phyloP scores from a whole-genome alignment of 2,888 invertebrate genomes.

The Scaeva pyrastri region DNA sequence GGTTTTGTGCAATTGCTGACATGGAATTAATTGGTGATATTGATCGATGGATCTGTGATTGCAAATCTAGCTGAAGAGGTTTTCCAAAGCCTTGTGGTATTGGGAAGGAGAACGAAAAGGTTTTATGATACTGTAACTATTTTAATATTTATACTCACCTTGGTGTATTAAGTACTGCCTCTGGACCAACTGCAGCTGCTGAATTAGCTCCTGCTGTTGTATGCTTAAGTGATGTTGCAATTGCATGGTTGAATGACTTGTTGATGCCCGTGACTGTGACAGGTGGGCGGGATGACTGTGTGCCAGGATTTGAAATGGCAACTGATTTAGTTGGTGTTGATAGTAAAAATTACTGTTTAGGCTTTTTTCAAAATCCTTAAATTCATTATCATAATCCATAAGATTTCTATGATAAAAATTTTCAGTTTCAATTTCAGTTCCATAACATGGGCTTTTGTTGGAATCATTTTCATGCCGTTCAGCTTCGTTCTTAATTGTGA shows the following conservation, averaged over 20 bases:
- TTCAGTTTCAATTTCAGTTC: neutral
- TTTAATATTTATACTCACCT: slow-evolving; percentile 72
- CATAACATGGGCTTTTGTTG: slow-evolving; percentile 10
- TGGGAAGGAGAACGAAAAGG: neutral
- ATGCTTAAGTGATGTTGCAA: slow-evolving; percentile 79
- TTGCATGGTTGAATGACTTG: slow-evolving; percentile 77
- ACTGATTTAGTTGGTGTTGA: slow-evolving; percentile 25
- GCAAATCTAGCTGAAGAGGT: slow-evolving; percentile 77
- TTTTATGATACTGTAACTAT: neutral
- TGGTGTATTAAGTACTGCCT: slow-evolving; percentile 80
- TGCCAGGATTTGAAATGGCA: slow-evolving; percentile 34
- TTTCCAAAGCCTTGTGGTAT: slow-evolving; percentile 75
- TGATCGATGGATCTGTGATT: slow-evolving; percentile 76
- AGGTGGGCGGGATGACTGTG: slow-evolving; percentile 42
- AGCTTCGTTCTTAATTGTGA: slow-evolving; percentile 42
- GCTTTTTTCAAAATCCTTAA: slow-evolving; percentile 46
- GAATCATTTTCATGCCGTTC: slow-evolving; percentile 31
- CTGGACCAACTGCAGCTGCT: slow-evolving; percentile 79
- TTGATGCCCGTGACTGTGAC: slow-evolving; percentile 29
- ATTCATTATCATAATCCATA: slow-evolving; percentile 61
- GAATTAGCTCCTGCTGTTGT: slow-evolving; percentile 80
- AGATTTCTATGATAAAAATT: slow-evolving; percentile 41
- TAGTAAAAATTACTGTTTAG: slow-evolving; percentile 29
- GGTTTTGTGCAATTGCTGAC: slow-evolving; percentile 54
- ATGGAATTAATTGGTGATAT: slow-evolving; percentile 73